phyloP scores from a whole-genome alignment of 2,797 vertebrate species.

The Eulemur coronatus region DNA sequence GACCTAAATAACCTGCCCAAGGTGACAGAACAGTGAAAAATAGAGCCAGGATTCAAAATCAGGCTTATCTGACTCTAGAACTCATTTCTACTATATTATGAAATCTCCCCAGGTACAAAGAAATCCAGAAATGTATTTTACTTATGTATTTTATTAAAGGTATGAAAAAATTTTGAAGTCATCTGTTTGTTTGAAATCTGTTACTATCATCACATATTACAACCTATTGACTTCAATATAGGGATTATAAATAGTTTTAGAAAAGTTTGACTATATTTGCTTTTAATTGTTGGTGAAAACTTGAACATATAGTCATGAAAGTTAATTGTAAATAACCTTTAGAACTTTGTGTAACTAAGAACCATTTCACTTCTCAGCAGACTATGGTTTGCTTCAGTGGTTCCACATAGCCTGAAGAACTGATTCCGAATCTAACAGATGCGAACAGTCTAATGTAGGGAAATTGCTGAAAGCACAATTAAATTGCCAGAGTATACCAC shows the following conservation, averaged over 20 bases:
- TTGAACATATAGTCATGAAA: background rate
- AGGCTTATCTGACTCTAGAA: slow-evolving; percentile 2
- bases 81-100: slow-evolving; percentile 34
- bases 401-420: slow-evolving; percentile 34
- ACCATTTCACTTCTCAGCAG: slow-evolving; percentile 27
- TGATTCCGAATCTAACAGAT: slow-evolving; percentile 49
- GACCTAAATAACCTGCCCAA: slow-evolving; percentile 28
- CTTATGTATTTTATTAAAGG: background rate
- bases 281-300: slow-evolving; percentile 41
- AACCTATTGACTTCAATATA: background rate
- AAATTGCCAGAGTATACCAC: slow-evolving; percentile 57
- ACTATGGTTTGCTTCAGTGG: slow-evolving; percentile 20
- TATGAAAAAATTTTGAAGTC: background rate
- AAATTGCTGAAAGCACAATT: slow-evolving; percentile 66
- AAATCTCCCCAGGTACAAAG: slow-evolving; percentile 7
- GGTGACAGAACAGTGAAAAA: slow-evolving; percentile 6
- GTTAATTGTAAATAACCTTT: slow-evolving; percentile 33
- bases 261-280: slow-evolving; percentile 36
- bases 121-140: slow-evolving; percentile 35
- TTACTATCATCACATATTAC: background rate
- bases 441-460: slow-evolving; percentile 7
- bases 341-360: slow-evolving; percentile 44
- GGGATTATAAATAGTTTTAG: slow-evolving; percentile 11
- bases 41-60: slow-evolving; percentile 13
- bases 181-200: background rate